Evolutionary conservation across 2,113 vertebrate genomes (phyloP).

Genomic region (Semnornis frantzii): DNA sequence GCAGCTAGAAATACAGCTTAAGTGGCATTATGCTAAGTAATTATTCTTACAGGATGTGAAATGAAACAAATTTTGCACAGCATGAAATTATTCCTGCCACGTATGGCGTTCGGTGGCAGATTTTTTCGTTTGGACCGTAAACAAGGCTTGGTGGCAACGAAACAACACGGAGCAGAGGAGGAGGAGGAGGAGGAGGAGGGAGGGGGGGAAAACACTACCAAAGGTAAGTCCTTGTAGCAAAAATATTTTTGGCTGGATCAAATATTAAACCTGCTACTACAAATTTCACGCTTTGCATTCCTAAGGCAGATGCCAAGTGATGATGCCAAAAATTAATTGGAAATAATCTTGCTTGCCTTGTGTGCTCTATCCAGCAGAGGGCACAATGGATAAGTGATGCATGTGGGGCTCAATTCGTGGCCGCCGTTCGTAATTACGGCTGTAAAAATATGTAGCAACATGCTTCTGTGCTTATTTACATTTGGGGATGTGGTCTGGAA

Average conservation of each 20-base stretch:
- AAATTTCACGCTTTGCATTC: conserved; percentile 83
- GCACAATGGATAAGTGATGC: conserved; percentile 71
- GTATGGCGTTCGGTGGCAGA: conserved; percentile 71
- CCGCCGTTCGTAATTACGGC: conserved; percentile 61
- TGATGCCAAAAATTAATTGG: conserved; percentile 81
- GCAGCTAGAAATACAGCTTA: conserved; percentile 79
- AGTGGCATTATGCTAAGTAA: conserved; percentile 83
- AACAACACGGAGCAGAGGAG: background rate
- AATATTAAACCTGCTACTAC: conserved; percentile 86
- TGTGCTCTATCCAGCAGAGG: conserved; percentile 79
- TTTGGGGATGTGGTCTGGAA: conserved; percentile 76
- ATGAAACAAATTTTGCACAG: conserved; percentile 81
- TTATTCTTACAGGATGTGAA: conserved; percentile 81
- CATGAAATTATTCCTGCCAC: conserved; percentile 82
- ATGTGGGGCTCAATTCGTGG: background rate
- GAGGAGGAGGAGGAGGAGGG: background rate
- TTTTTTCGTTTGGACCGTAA: conserved; percentile 71
- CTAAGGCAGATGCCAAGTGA: conserved; percentile 71
- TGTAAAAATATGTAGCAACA: conserved; percentile 75
- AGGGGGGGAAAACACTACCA: conserved; percentile 56
- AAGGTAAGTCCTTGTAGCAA: conserved; percentile 82
- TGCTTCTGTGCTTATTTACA: conserved; percentile 74
- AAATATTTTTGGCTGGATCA: conserved; percentile 77
- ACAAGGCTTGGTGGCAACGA: conserved; percentile 59
- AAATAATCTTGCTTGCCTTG: conserved; percentile 67